Evolutionary conservation across 2,797 vertebrate genomes (phyloP).

Genomic region (Lithobates pipiens): DNA sequence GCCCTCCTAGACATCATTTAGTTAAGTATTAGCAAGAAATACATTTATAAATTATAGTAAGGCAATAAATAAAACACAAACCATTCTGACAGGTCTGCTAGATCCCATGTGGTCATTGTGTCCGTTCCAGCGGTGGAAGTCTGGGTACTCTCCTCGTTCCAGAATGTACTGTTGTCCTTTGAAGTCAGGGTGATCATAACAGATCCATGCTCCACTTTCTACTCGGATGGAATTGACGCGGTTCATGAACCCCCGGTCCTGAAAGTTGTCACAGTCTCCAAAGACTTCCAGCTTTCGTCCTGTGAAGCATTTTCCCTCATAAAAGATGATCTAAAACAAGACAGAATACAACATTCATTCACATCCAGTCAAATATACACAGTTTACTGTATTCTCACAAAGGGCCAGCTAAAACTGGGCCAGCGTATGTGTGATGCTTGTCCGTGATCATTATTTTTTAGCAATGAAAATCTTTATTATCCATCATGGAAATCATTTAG

Average conservation of each 20-base stretch:
- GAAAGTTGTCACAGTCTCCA: constrained; percentile 90
- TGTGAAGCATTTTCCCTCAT: constrained; percentile 89
- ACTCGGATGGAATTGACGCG: constrained; percentile 88
- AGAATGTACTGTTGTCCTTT: constrained; percentile 91
- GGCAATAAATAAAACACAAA: constrained; percentile 68
- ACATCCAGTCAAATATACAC: neutral
- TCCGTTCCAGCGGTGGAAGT: constrained; percentile 90
- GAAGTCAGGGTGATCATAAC: constrained; percentile 89
- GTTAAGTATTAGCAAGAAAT: too few species aligned
- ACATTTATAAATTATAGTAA: neutral
- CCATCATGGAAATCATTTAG: too few species aligned
- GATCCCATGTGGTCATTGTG: constrained; percentile 92
- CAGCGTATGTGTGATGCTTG: too few species aligned
- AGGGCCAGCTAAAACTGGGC: too few species aligned
- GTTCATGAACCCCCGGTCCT: constrained; percentile 90
- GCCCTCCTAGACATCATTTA: too few species aligned
- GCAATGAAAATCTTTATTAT: too few species aligned
- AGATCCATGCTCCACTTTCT: constrained; percentile 90
- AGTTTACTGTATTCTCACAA: neutral
- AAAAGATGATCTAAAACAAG: constrained; percentile 83
- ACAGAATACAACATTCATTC: constrained; percentile 9
- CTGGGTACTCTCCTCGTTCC: constrained; percentile 88
- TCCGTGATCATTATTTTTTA: too few species aligned
- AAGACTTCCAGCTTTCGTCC: constrained; percentile 88
- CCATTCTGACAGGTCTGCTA: constrained; percentile 89